Conservation (phyloP, 1,140 invertebrate species). For the Drosophila baimaii region DNA sequence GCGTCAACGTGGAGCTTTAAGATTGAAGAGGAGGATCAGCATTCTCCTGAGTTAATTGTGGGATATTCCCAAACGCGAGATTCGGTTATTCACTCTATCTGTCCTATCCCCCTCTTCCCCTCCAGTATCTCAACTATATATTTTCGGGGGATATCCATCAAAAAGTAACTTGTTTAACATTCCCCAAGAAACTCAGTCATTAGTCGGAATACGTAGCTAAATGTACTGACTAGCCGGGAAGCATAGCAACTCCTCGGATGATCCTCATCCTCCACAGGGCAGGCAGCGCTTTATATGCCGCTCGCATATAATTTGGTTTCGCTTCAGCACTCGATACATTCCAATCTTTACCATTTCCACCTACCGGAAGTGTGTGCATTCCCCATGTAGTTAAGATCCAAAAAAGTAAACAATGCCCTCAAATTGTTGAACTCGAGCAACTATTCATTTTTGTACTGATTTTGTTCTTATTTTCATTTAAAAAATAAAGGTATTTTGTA, state of each 20-base stretch:
- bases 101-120: slow-evolving; percentile 1
- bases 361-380: slow-evolving; percentile 39
- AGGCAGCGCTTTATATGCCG: slow-evolving; percentile 68
- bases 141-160: slow-evolving; percentile 18
- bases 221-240: slow-evolving; percentile 49
- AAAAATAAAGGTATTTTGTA: slow-evolving; percentile 70
- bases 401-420: slow-evolving; percentile 48
- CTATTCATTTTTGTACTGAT: slow-evolving; percentile 61
- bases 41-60: background rate
- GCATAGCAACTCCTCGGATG: slow-evolving; percentile 20
- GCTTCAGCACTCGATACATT: slow-evolving; percentile 40
- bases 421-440: slow-evolving; percentile 58
- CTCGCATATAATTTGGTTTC: slow-evolving; percentile 66
- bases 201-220: slow-evolving; percentile 54
- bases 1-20: slow-evolving; percentile 83
- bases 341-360: slow-evolving; percentile 10
- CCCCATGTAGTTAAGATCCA: slow-evolving; percentile 27
- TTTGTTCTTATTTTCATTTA: slow-evolving; percentile 60
- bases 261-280: slow-evolving; percentile 7
- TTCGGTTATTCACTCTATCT: slow-evolving; percentile 26
- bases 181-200: slow-evolving; percentile 24
- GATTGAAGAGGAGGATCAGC: background rate
- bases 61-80: slow-evolving; percentile 36
- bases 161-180: slow-evolving; percentile 14
- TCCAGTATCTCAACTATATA: slow-evolving; percentile 20